Conservation (phyloP, 2,888 invertebrate genomes). For the Lycocerus yunnanus region DNA sequence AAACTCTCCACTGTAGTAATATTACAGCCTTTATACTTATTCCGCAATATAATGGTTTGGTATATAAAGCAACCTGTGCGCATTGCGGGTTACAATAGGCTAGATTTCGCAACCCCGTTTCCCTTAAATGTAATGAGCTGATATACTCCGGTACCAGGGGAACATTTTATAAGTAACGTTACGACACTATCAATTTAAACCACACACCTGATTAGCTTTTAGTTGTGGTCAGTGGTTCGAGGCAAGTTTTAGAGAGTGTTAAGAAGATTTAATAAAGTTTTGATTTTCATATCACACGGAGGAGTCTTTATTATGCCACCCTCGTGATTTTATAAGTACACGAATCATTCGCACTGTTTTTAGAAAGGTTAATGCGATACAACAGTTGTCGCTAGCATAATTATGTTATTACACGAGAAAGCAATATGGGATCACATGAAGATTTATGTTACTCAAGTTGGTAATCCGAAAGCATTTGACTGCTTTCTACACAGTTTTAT, state of each 20-base stretch:
- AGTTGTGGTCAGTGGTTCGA: constrained; percentile 21
- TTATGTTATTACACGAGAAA: constrained; percentile 7
- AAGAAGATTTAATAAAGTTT: neutral
- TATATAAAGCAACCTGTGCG: constrained; percentile 21
- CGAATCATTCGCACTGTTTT: neutral
- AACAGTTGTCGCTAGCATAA: neutral
- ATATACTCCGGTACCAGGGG: constrained; percentile 20
- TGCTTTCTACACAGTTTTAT: neutral
- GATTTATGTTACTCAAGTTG: constrained; percentile 1
- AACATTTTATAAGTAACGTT: constrained; percentile 22
- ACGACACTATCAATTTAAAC: constrained; percentile 22
- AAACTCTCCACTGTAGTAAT: constrained; percentile 10
- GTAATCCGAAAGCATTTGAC: neutral
- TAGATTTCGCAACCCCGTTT: constrained; percentile 4
- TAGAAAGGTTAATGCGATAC: constrained; percentile 3
- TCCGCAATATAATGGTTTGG: constrained; percentile 18
- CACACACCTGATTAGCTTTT: constrained; percentile 29
- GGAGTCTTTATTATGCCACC: neutral
- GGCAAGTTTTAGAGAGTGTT: constrained; percentile 2
- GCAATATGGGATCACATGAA: constrained; percentile 4
- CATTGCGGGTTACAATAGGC: constrained; percentile 18
- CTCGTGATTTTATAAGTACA: neutral
- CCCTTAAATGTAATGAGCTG: constrained; percentile 20
- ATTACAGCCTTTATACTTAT: constrained; percentile 14
- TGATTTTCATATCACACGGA: neutral